Base-by-base conservation (phyloP, 2,113 vertebrate species). In the Motacilla tschutschensis region DNA sequence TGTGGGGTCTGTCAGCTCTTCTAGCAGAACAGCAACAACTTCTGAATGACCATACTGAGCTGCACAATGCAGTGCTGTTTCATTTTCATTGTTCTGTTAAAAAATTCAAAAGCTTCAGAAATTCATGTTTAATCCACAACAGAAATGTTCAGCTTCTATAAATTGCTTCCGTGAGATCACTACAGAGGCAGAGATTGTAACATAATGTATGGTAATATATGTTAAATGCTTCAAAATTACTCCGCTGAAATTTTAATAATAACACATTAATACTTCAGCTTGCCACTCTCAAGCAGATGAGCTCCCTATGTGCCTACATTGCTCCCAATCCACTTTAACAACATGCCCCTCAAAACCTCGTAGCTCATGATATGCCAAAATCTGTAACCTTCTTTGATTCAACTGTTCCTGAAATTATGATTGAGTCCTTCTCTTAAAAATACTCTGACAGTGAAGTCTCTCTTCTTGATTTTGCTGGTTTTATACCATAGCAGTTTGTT, bases 41-140 rank as follows among this genome's bases (percentile, higher is more conserved):
- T 99, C 99, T 2, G 98, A 98, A 96, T 99, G 98, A 80, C 99
- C 99, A 6, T 99, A 99, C 46, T 99, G 98, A 55, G 99, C 99
- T 2, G 99, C 98, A 77, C 99, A 99, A 91, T 99, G 99, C 20
- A 99, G 95, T 3, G 99, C 98, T 2, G 99, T 99, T 95, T 99
- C 99, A 55, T 98, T 98, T 97, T 99, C 98, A 43, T 98, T 98
- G 96, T 99, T 99, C 99, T 99, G 94, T 93, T 90, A 53, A 87
- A 96, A 15, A 91, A 75, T 85, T 63, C 81, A 53, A 83, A 86
- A 78, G 14, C 69, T 87, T 93, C 35, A 93, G 78, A 88, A 79
- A 83, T 65, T 59, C 25, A 48, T 47, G 26, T 79, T 92, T 55
- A 80, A 76, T 77, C 31, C 72, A 75, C 7, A 63, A 26, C 3